phyloP scores from a whole-genome alignment of 2,113 vertebrate genomes.

The Physeter macrocephalus region DNA sequence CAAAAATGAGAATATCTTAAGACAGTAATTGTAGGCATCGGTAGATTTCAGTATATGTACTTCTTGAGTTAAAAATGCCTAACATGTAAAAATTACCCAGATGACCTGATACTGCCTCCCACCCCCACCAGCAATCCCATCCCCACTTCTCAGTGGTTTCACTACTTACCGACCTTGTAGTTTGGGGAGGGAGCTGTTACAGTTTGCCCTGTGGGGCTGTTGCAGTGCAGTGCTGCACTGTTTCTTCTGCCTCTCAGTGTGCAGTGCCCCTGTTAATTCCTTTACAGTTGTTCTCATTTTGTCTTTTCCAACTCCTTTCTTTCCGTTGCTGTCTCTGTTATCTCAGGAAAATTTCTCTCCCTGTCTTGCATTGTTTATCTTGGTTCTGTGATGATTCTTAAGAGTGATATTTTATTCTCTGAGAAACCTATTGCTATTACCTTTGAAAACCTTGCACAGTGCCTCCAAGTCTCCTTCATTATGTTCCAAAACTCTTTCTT shows the following conservation, averaged over 20 bases:
- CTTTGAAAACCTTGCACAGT: background rate
- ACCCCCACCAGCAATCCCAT: accelerated
- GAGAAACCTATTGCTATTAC: background rate
- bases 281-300: background rate
- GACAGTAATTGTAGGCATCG: background rate
- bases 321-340: background rate
- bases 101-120: background rate
- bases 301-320: background rate
- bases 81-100: background rate
- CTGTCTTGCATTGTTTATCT: conserved; percentile 12
- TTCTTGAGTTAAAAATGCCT: conserved; percentile 46
- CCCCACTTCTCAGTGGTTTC: background rate
- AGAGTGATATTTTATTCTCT: background rate
- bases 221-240: background rate
- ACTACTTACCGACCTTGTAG: background rate
- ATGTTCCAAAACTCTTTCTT: conserved; percentile 32
- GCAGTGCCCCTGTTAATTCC: background rate
- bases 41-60: conserved; percentile 28
- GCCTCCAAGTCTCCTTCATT: background rate
- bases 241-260: background rate
- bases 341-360: background rate
- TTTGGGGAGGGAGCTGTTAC: background rate
- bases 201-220: background rate
- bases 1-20: background rate
- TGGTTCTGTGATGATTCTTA: conserved; percentile 24